Conservation (phyloP, 64 coral and sea anemone species). For the Platygyra sinensis region DNA sequence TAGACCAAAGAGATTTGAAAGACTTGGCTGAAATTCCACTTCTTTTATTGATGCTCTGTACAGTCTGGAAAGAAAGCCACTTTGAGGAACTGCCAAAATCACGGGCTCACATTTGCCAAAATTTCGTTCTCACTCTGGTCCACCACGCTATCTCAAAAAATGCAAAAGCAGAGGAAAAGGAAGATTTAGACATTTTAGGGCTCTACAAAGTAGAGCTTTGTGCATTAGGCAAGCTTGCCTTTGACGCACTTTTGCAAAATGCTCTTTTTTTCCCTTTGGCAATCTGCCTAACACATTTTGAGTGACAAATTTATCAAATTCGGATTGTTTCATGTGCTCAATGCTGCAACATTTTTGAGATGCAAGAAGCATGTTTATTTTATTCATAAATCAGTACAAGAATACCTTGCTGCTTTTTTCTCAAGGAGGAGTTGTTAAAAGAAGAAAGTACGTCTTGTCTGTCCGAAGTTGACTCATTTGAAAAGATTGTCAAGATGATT, state of each 20-base stretch:
- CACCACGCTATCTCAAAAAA: not conserved
- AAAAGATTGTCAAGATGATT: not conserved
- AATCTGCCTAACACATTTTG: not conserved
- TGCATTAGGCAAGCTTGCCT: conserved; percentile 42
- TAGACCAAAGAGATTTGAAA: not conserved
- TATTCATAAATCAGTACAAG: conserved; percentile 56
- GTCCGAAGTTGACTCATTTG: not conserved
- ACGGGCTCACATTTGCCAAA: conserved; percentile 25
- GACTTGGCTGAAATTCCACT: conserved; percentile 54
- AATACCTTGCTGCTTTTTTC: conserved; percentile 47
- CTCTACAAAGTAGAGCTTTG: not conserved
- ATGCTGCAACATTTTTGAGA: not conserved
- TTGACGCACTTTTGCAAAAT: conserved; percentile 14
- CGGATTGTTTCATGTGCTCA: conserved; percentile 40
- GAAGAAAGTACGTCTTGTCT: not conserved
- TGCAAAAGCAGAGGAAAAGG: not conserved
- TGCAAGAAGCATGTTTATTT: conserved; percentile 21
- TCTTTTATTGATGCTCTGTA: conserved; percentile 39
- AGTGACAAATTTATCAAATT: not conserved
- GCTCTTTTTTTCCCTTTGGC: not conserved
- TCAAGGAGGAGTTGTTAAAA: not conserved
- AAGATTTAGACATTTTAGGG: not conserved
- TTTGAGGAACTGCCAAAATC: not conserved
- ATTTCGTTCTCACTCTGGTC: conserved; percentile 19
- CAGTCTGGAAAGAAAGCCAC: conserved; percentile 35